A percentile compares a stretch with the other conserved stretches of the same genome.
Evolutionary conservation across 2,113 vertebrate species (phyloP).

Genomic region (Chaetodon auriga): DNA sequence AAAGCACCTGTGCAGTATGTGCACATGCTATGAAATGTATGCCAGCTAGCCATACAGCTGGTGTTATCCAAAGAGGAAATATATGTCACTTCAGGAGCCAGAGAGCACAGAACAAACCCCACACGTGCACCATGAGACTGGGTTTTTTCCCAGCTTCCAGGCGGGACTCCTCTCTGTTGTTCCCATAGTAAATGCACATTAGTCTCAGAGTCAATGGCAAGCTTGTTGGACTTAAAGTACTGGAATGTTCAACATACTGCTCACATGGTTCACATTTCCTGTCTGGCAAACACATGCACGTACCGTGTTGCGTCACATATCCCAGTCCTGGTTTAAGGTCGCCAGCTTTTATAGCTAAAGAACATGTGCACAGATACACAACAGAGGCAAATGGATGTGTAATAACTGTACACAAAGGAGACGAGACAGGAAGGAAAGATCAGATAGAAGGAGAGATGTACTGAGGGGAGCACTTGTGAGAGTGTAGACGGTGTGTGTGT

Average conservation of each 20-base stretch:
- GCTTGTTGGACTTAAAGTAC: slow-evolving; percentile 39
- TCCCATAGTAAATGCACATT: slow-evolving; percentile 50
- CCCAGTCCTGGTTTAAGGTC: background rate
- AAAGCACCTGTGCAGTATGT: background rate
- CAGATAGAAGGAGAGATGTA: background rate
- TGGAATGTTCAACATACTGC: slow-evolving; percentile 52
- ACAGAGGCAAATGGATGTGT: slow-evolving; percentile 4
- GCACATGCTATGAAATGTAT: background rate
- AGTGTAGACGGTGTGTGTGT: slow-evolving; percentile 27
- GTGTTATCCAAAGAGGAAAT: background rate
- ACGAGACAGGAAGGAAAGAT: slow-evolving; percentile 4
- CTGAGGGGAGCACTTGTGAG: slow-evolving; percentile 34
- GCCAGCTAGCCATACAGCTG: background rate
- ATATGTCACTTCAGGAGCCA: background rate
- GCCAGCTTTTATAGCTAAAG: slow-evolving; percentile 9
- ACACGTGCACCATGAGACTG: slow-evolving; percentile 6
- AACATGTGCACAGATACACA: slow-evolving; percentile 4
- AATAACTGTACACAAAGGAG: slow-evolving; percentile 2
- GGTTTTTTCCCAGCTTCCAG: slow-evolving; percentile 2
- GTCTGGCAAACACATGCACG: slow-evolving; percentile 40
- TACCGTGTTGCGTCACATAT: slow-evolving; percentile 21
- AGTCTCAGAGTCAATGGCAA: slow-evolving; percentile 26
- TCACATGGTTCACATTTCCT: slow-evolving; percentile 75
- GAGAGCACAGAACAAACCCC: background rate
- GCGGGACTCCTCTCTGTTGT: slow-evolving; percentile 3